Conservation (phyloP, 1,140 invertebrate species). For the Hyles euphorbiae region DNA sequence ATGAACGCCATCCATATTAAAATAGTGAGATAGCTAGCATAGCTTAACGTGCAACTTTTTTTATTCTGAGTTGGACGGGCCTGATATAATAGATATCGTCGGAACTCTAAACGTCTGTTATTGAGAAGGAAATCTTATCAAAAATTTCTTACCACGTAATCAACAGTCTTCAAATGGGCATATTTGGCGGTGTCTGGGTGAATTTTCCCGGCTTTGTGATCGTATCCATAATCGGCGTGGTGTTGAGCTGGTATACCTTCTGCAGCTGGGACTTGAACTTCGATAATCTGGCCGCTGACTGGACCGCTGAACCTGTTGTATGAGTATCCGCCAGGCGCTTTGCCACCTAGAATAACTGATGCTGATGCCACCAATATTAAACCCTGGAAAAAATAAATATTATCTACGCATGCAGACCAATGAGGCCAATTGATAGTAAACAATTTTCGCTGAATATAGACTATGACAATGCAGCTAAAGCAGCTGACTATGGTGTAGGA, state of each 20-base stretch:
- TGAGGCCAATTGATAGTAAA: no score
- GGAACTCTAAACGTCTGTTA: no score
- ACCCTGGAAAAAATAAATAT: conserved; percentile 33
- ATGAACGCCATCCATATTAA: no score
- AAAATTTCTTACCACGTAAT: conserved; percentile 75
- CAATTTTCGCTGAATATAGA: no score
- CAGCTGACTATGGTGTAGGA: no score
- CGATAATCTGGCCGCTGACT: conserved; percentile 76
- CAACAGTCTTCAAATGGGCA: conserved; percentile 72
- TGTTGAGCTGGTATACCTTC: conserved; percentile 71
- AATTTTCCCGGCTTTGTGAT: conserved; percentile 67
- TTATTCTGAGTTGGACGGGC: no score
- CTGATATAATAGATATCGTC: no score
- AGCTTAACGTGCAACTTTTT: no score
- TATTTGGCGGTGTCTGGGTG: conserved; percentile 71
- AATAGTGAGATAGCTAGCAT: no score
- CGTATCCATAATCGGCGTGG: conserved; percentile 73
- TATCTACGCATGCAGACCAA: no score
- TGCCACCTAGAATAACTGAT: conserved; percentile 31
- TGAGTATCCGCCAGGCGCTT: conserved; percentile 77
- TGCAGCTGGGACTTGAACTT: conserved; percentile 70
- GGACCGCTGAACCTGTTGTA: conserved; percentile 81
- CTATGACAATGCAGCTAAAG: no score
- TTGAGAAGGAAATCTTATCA: no score
- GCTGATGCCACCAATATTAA: conserved; percentile 31